A percentile compares a stretch with the other conserved stretches of the same genome.
These are phyloP conservation scores for Anarrhichthys ocellatus DNA, from an alignment of 2,113 vertebrate genomes.

Conservation along the genomic window DNA sequence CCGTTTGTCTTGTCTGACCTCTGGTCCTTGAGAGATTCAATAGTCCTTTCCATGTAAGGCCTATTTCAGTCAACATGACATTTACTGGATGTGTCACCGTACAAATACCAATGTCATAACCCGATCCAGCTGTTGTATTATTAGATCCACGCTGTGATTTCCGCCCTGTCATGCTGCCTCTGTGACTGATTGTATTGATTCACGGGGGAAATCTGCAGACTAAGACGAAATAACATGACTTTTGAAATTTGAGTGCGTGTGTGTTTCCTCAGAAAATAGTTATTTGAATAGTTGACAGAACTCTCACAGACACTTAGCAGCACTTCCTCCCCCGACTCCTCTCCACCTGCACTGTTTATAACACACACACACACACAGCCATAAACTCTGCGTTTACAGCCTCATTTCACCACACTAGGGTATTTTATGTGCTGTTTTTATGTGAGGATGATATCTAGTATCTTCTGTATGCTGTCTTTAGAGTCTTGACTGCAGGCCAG, in stretches of 20 bases:
- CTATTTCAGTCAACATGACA: constrained; percentile 4
- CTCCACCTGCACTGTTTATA: constrained; percentile 56
- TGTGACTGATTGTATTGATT: constrained; percentile 39
- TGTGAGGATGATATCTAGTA: constrained; percentile 19
- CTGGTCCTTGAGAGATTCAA: neutral
- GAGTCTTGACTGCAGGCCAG: constrained; percentile 29
- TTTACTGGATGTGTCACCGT: neutral
- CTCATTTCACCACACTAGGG: constrained; percentile 18
- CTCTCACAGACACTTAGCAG: constrained; percentile 57
- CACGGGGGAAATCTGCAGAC: constrained; percentile 19
- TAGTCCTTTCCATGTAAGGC: neutral
- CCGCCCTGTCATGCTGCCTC: neutral
- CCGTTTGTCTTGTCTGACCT: neutral
- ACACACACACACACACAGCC: constrained; percentile 26
- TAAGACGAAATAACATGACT: constrained; percentile 27
- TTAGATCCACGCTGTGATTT: constrained; percentile 4
- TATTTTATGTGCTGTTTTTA: constrained; percentile 64
- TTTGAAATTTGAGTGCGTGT: constrained; percentile 34
- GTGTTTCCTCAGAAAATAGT: constrained; percentile 25
- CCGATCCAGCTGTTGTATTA: neutral
- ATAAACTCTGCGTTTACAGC: constrained; percentile 40
- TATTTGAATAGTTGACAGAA: constrained; percentile 52
- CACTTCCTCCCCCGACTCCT: constrained; percentile 62
- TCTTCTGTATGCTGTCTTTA: neutral
- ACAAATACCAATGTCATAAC: neutral